Evolutionary conservation across 2,797 vertebrate species (phyloP).

Genomic region (Chaetodon trifasciatus): DNA sequence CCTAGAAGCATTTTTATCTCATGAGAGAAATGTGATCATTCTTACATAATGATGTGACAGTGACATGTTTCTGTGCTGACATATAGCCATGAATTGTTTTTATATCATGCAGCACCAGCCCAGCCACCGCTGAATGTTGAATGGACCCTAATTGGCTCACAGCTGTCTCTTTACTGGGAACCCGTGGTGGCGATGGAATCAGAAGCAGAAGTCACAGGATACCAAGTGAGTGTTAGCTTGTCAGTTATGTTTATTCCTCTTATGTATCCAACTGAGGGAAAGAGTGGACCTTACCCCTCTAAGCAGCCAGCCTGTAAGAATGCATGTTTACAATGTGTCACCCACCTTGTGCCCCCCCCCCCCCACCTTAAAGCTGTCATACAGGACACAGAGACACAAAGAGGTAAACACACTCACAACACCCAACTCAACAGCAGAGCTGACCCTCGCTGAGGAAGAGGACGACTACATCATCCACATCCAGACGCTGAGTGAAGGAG

Average conservation of each 20-base stretch:
- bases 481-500: slow-evolving; percentile 90
- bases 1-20: slow-evolving; percentile 22
- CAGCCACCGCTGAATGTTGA: slow-evolving; percentile 92
- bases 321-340: slow-evolving; percentile 38
- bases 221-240: slow-evolving; percentile 87
- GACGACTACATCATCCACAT: slow-evolving; percentile 93
- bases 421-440: slow-evolving; percentile 88
- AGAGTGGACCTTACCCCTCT: neutral
- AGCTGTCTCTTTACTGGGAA: slow-evolving; percentile 94
- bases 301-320: slow-evolving; percentile 29
- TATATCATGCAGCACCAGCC: slow-evolving; percentile 87
- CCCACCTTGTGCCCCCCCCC: neutral
- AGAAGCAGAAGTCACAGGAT: slow-evolving; percentile 95
- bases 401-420: slow-evolving; percentile 86
- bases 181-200: slow-evolving; percentile 93
- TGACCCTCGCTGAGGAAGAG: slow-evolving; percentile 87
- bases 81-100: slow-evolving; percentile 50
- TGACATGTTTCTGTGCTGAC: slow-evolving; percentile 43
- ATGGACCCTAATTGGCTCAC: slow-evolving; percentile 94
- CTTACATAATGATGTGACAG: slow-evolving; percentile 27
- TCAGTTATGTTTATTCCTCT: slow-evolving; percentile 19
- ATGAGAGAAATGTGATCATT: slow-evolving; percentile 19
- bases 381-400: slow-evolving; percentile 89
- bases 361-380: slow-evolving; percentile 87
- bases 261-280: slow-evolving; percentile 5